phyloP scores from a whole-genome alignment of 2,888 invertebrate genomes.

The Cheilosia urbana region DNA sequence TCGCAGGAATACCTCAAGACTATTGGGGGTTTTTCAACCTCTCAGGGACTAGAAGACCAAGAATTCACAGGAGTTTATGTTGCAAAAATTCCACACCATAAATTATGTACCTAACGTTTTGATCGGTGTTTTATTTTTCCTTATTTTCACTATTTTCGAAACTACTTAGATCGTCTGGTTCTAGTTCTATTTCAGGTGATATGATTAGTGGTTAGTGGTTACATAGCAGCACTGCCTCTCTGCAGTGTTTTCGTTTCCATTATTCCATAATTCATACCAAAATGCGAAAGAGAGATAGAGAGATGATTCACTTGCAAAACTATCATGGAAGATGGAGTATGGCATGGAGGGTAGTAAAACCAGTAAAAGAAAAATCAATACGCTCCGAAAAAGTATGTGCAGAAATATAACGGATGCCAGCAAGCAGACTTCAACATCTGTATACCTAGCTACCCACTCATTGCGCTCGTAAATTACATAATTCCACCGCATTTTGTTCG shows the following conservation, averaged over 20 bases:
- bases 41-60: no score
- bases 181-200: no score
- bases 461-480: slow-evolving; percentile 68
- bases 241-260: slow-evolving; percentile 5
- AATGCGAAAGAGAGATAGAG: not conserved
- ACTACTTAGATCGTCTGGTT: no score
- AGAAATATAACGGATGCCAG: not conserved
- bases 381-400: not conserved
- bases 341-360: not conserved
- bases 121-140: no score
- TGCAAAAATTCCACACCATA: no score
- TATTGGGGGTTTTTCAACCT: no score
- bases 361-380: slow-evolving; percentile 53
- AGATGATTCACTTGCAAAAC: slow-evolving; percentile 10
- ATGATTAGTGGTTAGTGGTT: no score
- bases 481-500: slow-evolving; percentile 58
- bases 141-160: no score
- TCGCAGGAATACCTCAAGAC: no score
- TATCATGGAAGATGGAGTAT: not conserved
- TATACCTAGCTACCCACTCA: slow-evolving; percentile 23
- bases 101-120: no score
- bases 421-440: not conserved
- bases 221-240: not conserved
- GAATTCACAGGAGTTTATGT: no score
- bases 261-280: no score